A percentile compares a stretch with the other conserved stretches of the same genome.
Evolutionary conservation across 2,113 vertebrate genomes (phyloP).

Genomic region (Gopherus flavomarginatus): DNA sequence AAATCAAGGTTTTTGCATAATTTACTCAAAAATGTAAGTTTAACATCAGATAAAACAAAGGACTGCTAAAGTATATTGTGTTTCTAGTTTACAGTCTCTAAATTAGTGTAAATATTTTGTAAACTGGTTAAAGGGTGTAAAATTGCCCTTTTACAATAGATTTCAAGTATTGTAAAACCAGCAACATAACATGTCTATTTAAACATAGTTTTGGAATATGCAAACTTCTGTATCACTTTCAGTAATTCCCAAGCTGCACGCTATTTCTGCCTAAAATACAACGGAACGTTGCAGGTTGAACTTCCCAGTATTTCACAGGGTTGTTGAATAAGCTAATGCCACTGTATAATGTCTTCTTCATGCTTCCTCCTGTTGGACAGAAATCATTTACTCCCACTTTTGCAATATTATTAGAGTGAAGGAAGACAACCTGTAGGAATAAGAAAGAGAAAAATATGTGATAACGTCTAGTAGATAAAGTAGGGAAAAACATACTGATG

Average conservation of each 20-base stretch:
- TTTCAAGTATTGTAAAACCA: conserved; percentile 80
- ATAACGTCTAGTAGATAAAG: neutral
- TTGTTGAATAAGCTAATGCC: conserved; percentile 97
- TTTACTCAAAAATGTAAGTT: conserved; percentile 63
- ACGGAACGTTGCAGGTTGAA: conserved; percentile 93
- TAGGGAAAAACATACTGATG: neutral
- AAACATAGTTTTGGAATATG: neutral
- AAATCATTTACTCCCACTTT: conserved; percentile 94
- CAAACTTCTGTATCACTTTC: conserved; percentile 74
- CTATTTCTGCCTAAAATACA: conserved; percentile 90
- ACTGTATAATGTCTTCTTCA: conserved; percentile 90
- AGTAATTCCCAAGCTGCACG: conserved; percentile 92
- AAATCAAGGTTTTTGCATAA: conserved; percentile 64
- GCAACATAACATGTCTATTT: conserved; percentile 26
- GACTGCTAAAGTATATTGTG: neutral
- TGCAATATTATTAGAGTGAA: conserved; percentile 92
- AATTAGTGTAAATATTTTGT: conserved; percentile 58
- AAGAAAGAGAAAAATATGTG: neutral
- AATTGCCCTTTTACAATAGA: conserved; percentile 37
- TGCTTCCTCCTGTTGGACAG: conserved; percentile 82
- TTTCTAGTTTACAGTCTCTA: conserved; percentile 31
- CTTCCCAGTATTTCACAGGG: conserved; percentile 93
- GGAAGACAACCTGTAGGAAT: conserved; percentile 88
- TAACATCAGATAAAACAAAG: conserved; percentile 49
- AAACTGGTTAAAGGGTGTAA: conserved; percentile 48